Base-by-base conservation (phyloP, 1,140 invertebrate genomes). In the Leptoteleia sp. region DNA sequence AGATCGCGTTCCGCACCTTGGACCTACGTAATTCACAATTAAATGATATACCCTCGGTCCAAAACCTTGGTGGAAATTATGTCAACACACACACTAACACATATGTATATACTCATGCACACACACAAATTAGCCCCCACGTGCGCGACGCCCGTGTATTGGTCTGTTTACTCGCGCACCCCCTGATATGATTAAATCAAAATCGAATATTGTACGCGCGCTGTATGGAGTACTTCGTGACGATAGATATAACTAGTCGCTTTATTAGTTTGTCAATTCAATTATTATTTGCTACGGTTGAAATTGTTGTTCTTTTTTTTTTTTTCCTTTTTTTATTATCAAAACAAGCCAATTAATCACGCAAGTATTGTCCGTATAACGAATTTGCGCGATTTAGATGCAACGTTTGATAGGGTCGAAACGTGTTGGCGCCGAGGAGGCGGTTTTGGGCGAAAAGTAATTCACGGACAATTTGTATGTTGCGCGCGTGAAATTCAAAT, bases 1-100 rank as follows among this genome's bases (percentile, higher is more conserved):
- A 76, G 71, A 80, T 80, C 78, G 78, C 78, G 78, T 80, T 77
- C 52, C 40, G 64, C 71, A 50, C 45, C 70, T 67, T 54, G 54
- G 54, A 75, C 55, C 61, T 62, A 65, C 68, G 57, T 76, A 76
- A 76, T 81, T 76, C 43, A 72, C 48, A 73, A 76, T 76, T 76
- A 73, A 79, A 70, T 76, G 80, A 68, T 76, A 76, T 79, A 72
- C 65, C 67, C 71, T 76, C 59, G 71, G 62, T 59, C 47, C 45
- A 55, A 67, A 79, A 73, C 80, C 80, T 76, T 81, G 76, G 40
- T 19, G 43, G 35, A 62, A 76, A 76, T 61, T 77, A 33, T 75
- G 70, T 50, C 73, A 67, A 25, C 3, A 25, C 22, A 25, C 22
- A 25, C 22, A 25, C 22, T 3, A 3, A 25, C 22, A 25, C 22